Conservation (phyloP, 2,797 vertebrate genomes). For the Tadarida brasiliensis region DNA sequence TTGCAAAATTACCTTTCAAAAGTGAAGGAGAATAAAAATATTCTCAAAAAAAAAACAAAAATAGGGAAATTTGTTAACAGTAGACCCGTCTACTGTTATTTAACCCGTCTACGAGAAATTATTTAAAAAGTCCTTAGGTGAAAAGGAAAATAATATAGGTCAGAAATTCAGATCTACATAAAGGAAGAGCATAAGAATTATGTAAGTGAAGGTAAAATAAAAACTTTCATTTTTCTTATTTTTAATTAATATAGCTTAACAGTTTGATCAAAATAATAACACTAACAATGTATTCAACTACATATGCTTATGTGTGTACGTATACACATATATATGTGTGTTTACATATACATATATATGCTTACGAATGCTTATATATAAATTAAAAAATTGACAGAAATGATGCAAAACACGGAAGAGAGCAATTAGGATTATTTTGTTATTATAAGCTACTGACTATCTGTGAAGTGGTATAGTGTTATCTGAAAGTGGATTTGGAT, state of each 20-base stretch:
- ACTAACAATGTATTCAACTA: neutral
- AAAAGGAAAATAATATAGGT: neutral
- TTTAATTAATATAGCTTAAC: no score
- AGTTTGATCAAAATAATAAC: no score
- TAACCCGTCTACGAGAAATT: neutral
- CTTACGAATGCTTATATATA: neutral
- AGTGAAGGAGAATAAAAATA: neutral
- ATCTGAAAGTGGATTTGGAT: neutral
- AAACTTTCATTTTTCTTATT: no score
- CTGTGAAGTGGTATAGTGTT: neutral
- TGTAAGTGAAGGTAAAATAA: no score
- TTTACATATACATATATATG: neutral
- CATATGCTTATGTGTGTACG: neutral
- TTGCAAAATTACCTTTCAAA: neutral
- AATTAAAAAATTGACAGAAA: neutral
- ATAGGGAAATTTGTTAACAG: neutral
- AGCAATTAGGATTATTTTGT: neutral
- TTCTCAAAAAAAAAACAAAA: neutral
- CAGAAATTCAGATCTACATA: no score
- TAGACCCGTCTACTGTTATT: neutral
- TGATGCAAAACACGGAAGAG: neutral
- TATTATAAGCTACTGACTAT: neutral
- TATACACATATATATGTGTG: neutral
- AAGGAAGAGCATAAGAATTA: no score
- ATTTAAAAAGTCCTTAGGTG: neutral